Evolutionary conservation across 2,797 vertebrate species (phyloP).

Genomic region (Emydoidea blandingii): DNA sequence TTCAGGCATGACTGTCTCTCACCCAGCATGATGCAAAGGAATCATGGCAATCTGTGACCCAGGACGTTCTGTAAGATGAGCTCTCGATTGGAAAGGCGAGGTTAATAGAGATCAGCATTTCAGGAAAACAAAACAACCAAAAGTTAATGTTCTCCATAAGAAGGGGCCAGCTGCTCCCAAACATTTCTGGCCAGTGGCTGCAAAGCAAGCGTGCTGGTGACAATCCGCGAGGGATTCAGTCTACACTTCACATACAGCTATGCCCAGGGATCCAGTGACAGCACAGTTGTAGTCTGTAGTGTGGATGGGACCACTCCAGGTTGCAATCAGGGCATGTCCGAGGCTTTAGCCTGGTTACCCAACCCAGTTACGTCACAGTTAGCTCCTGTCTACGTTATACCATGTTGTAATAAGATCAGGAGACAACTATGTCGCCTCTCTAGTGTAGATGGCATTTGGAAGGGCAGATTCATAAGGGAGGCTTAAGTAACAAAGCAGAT

Average conservation of each 20-base stretch:
- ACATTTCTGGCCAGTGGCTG: not conserved
- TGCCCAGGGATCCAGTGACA: not conserved
- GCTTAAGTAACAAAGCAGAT: accelerated
- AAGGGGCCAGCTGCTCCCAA: not conserved
- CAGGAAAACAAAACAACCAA: not conserved
- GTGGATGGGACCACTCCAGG: not conserved
- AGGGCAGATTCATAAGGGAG: not conserved
- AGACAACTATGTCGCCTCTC: not conserved
- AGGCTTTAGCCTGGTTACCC: not conserved
- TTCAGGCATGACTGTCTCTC: not conserved
- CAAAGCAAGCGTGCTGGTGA: not conserved
- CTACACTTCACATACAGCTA: not conserved
- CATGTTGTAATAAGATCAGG: not conserved
- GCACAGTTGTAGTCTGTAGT: not conserved
- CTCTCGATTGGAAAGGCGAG: not conserved
- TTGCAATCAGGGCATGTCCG: not conserved
- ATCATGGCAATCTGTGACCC: not conserved
- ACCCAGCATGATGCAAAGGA: not conserved
- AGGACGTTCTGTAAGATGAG: not conserved
- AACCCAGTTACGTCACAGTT: not conserved
- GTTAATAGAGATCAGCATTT: not conserved
- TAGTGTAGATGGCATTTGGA: not conserved
- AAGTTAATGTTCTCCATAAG: not conserved
- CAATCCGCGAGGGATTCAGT: not conserved
- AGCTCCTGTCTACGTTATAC: not conserved